Percentiles rank a stretch among this genome's conserved stretches.
phyloP scores from a whole-genome alignment of 1,140 invertebrate genomes.

The Scaptomyza pallida region DNA sequence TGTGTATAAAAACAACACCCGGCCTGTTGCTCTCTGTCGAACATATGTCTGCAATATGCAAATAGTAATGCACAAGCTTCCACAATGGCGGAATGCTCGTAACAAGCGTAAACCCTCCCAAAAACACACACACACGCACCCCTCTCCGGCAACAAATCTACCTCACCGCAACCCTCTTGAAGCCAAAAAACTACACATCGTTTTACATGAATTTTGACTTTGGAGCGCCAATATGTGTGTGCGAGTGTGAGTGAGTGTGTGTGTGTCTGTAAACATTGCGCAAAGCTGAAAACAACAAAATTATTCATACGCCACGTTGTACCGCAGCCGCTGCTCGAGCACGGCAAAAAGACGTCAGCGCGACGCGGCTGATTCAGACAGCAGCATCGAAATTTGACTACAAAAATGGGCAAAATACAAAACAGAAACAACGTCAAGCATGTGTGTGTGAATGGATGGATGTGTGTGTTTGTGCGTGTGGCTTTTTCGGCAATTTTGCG shows the following conservation, averaged over 20 bases:
- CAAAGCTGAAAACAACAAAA: slow-evolving; percentile 70
- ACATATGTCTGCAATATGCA: slow-evolving; percentile 82
- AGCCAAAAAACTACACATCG: background rate
- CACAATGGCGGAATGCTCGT: slow-evolving; percentile 36
- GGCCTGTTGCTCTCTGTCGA: slow-evolving; percentile 68
- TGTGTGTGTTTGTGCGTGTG: slow-evolving; percentile 33
- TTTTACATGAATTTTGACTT: slow-evolving; percentile 79
- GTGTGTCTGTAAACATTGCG: slow-evolving; percentile 75
- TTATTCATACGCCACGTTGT: slow-evolving; percentile 78
- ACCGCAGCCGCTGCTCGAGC: slow-evolving; percentile 28
- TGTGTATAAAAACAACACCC: slow-evolving; percentile 35
- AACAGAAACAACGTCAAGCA: slow-evolving; percentile 47
- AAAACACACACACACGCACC: background rate
- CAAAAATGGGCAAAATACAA: slow-evolving; percentile 81
- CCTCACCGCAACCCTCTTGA: slow-evolving; percentile 2
- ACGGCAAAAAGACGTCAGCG: slow-evolving; percentile 47
- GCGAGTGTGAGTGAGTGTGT: slow-evolving; percentile 20
- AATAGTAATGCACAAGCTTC: slow-evolving; percentile 76
- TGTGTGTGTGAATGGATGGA: slow-evolving; percentile 1
- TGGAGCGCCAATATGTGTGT: slow-evolving; percentile 50
- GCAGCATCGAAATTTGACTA: slow-evolving; percentile 69
- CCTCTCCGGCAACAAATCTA: slow-evolving; percentile 5
- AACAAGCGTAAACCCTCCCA: slow-evolving; percentile 29
- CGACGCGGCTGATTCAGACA: slow-evolving; percentile 65
- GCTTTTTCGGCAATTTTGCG: slow-evolving; percentile 78